Conservation (phyloP, 2,797 vertebrate species). For the Trachurus trachurus region DNA sequence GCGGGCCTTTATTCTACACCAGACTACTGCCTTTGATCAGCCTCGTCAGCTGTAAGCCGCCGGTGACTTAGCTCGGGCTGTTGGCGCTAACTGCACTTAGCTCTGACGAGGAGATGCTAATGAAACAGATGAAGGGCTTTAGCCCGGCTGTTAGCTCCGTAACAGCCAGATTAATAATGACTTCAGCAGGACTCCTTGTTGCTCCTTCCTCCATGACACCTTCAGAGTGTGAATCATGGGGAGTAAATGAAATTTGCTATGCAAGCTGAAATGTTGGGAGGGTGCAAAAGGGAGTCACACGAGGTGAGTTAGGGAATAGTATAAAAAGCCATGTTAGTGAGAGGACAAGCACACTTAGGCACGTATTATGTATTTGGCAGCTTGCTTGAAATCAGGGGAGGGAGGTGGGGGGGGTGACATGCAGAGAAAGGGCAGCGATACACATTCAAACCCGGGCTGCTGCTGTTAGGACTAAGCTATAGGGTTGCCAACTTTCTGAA, state of each 20-base stretch:
- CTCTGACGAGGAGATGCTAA: slow-evolving; percentile 71
- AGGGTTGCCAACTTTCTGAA: no score
- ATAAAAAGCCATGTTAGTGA: neutral
- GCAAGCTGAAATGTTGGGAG: slow-evolving; percentile 35
- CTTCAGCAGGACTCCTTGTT: slow-evolving; percentile 45
- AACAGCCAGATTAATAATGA: slow-evolving; percentile 60
- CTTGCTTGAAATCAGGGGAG: neutral
- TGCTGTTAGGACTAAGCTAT: no score
- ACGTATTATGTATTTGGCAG: neutral
- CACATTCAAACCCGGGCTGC: no score
- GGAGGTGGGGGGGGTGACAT: no score
- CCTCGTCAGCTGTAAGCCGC: slow-evolving; percentile 53
- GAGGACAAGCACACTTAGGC: neutral
- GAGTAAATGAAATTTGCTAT: slow-evolving; percentile 38
- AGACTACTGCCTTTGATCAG: slow-evolving; percentile 67
- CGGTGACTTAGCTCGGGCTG: slow-evolving; percentile 55
- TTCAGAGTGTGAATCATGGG: slow-evolving; percentile 38
- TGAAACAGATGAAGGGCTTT: slow-evolving; percentile 75
- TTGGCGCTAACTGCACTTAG: slow-evolving; percentile 65
- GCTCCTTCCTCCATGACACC: slow-evolving; percentile 49
- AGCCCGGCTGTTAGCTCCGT: slow-evolving; percentile 58
- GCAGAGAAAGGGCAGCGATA: no score
- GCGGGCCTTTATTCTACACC: slow-evolving; percentile 44
- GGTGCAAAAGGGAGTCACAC: neutral
- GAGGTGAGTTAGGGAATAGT: neutral